phyloP scores from a whole-genome alignment of 2,888 invertebrate species.

The Unio pictorum region DNA sequence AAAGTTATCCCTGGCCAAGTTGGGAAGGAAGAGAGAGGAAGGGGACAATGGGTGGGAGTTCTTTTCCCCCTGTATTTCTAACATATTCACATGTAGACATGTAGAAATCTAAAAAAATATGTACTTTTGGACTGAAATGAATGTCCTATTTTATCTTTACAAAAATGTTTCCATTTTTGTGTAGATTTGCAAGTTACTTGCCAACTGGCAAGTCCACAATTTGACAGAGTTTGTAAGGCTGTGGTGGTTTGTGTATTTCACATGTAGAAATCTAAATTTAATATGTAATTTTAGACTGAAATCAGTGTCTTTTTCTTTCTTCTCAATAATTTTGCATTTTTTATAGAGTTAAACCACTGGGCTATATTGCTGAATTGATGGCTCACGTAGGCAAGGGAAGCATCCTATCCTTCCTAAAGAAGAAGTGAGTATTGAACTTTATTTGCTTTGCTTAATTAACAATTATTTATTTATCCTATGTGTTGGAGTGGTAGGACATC shows the following conservation, averaged over 20 bases:
- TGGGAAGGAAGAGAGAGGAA: too few species aligned
- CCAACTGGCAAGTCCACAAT: background rate
- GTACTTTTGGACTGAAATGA: too few species aligned
- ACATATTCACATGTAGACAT: too few species aligned
- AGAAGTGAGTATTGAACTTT: constrained; percentile 46
- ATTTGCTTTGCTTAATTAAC: background rate
- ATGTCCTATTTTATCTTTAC: too few species aligned
- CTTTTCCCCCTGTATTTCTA: too few species aligned
- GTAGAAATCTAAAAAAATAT: too few species aligned
- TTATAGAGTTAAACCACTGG: constrained; percentile 80
- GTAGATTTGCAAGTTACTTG: too few species aligned
- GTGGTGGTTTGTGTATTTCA: background rate
- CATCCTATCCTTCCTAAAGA: constrained; percentile 61
- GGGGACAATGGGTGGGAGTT: too few species aligned
- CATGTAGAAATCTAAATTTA: background rate
- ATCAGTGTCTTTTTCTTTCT: background rate
- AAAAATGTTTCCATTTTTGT: too few species aligned
- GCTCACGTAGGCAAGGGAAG: constrained; percentile 84
- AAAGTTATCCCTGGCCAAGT: too few species aligned
- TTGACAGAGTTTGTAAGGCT: background rate
- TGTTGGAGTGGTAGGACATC: background rate
- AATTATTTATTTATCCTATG: background rate
- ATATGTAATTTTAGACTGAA: too few species aligned
- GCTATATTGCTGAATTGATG: constrained; percentile 84
- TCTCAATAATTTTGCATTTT: constrained; percentile 1